phyloP scores from a whole-genome alignment of 2,888 invertebrate genomes.

The Ormyrus rosae region DNA sequence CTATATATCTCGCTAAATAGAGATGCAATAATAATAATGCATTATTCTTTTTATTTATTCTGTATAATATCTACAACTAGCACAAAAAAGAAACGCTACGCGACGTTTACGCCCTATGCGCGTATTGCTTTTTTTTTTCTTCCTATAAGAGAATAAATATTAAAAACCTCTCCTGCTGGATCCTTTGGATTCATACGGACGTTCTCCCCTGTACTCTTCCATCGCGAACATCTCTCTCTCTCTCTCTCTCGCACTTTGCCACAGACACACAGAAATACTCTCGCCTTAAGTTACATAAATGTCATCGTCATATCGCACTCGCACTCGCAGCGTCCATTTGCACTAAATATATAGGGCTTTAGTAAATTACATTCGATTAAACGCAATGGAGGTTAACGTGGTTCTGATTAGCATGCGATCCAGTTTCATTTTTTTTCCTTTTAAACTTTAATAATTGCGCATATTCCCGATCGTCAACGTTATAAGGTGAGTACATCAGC shows the following conservation, averaged over 20 bases:
- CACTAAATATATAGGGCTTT: constrained; percentile 62
- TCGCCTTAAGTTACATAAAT: constrained; percentile 37
- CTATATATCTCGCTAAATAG: constrained; percentile 67
- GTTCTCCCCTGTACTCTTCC: constrained; percentile 44
- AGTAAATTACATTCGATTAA: constrained; percentile 74
- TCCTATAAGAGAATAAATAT: constrained; percentile 74
- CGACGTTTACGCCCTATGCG: constrained; percentile 37
- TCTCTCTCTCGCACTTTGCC: constrained; percentile 25
- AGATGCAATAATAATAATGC: constrained; percentile 67
- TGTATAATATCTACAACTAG: constrained; percentile 54
- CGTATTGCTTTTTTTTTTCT: constrained; percentile 51
- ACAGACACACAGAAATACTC: constrained; percentile 43
- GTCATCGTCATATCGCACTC: constrained; percentile 3
- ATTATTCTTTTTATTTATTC: constrained; percentile 49
- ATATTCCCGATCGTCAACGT: constrained; percentile 62
- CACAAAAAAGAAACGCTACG: constrained; percentile 48
- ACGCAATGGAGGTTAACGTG: constrained; percentile 76
- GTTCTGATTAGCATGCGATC: constrained; percentile 76
- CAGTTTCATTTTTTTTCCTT: constrained; percentile 58
- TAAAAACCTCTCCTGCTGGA: constrained; percentile 68
- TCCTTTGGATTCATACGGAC: constrained; percentile 59
- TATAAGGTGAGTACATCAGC: constrained; percentile 15
- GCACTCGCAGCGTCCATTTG: constrained; percentile 54
- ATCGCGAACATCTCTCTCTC: constrained; percentile 42
- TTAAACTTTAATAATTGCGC: constrained; percentile 62